Conservation (phyloP, 2,888 invertebrate species). For the Hydrotaea diabolus region DNA sequence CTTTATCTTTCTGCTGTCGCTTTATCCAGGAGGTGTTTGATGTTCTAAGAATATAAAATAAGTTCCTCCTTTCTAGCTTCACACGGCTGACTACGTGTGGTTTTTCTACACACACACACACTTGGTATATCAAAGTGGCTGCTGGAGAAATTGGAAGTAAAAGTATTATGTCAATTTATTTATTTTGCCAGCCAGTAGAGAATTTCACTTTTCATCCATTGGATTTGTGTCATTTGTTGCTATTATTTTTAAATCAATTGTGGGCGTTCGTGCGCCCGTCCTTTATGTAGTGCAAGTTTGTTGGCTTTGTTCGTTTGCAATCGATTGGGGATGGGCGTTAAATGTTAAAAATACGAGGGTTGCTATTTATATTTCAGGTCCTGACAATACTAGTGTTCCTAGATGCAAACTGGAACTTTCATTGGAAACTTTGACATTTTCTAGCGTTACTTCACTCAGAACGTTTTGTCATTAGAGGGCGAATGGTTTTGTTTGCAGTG, state of each 20-base stretch:
- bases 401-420: too few relatives aligned
- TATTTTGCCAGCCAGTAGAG: neutral
- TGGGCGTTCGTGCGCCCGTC: neutral
- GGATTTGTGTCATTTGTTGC: slow-evolving; percentile 34
- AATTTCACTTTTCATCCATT: slow-evolving; percentile 28
- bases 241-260: neutral
- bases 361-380: too few relatives aligned
- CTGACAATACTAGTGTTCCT: too few relatives aligned
- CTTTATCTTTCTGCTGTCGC: neutral
- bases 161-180: slow-evolving; percentile 51
- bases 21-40: slow-evolving; percentile 50
- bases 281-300: neutral
- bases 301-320: neutral
- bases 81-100: neutral
- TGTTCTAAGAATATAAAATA: slow-evolving; percentile 11
- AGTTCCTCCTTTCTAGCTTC: neutral
- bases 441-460: too few relatives aligned
- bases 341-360: too few relatives aligned
- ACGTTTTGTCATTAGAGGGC: too few relatives aligned
- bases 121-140: slow-evolving; percentile 27
- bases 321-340: neutral
- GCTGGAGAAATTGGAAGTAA: slow-evolving; percentile 25
- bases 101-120: slow-evolving; percentile 11
- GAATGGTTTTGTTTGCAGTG: too few relatives aligned
- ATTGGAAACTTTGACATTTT: too few relatives aligned